Evolutionary conservation across 2,888 invertebrate species (phyloP).

Genomic region (Caenorhabditis imperialis): DNA sequence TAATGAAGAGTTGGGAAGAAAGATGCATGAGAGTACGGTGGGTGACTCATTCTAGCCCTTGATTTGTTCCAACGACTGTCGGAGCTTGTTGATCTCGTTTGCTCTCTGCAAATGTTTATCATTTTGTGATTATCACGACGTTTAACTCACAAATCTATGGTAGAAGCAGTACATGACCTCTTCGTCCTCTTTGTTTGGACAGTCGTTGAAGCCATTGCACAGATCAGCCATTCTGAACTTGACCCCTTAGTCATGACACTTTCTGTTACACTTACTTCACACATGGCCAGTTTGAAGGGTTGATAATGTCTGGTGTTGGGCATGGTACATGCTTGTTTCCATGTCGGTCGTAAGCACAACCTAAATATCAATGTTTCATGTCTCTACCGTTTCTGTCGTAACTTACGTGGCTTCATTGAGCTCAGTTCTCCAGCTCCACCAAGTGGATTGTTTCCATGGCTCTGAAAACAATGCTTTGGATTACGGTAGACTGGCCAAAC

Average conservation of each 20-base stretch:
- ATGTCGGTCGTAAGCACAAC: constrained; percentile 13
- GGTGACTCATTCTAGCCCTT: constrained; percentile 5
- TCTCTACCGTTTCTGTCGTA: background rate
- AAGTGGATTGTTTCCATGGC: too few species aligned
- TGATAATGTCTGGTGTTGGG: constrained; percentile 12
- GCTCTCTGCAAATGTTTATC: constrained; percentile 8
- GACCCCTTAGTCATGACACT: background rate
- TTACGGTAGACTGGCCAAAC: too few species aligned
- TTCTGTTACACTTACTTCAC: constrained; percentile 8
- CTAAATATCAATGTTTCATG: constrained; percentile 1
- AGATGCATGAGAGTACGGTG: background rate
- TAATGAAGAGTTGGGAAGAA: background rate
- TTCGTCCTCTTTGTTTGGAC: constrained; percentile 51
- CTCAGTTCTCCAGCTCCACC: constrained; percentile 17
- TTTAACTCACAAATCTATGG: constrained; percentile 27
- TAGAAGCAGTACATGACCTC: constrained; percentile 15
- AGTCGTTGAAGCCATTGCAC: constrained; percentile 28
- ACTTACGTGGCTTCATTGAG: constrained; percentile 17
- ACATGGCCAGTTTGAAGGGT: constrained; percentile 33
- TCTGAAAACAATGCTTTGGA: too few species aligned
- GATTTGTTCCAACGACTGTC: constrained; percentile 17
- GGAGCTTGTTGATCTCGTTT: constrained; percentile 8
- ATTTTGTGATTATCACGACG: background rate
- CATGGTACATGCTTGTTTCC: constrained; percentile 37
- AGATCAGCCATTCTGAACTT: constrained; percentile 26